These are phyloP conservation scores for Yponomeuta malinellus DNA, from an alignment of 2,888 invertebrate species.

Conservation along the genomic window DNA sequence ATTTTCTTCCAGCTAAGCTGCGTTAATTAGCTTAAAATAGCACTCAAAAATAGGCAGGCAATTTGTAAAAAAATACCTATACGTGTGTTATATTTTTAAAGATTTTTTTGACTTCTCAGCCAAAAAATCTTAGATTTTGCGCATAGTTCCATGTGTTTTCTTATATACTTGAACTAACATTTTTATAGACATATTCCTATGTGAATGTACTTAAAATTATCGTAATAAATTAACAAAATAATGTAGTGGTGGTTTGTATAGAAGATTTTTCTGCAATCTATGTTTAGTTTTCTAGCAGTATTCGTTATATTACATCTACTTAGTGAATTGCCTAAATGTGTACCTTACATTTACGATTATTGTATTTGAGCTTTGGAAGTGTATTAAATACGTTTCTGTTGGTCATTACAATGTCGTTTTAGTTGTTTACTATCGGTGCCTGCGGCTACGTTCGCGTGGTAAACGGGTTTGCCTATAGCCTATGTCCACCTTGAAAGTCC, in stretches of 20 bases:
- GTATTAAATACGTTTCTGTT: constrained; percentile 41
- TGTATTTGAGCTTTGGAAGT: constrained; percentile 28
- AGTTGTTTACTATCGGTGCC: not conserved
- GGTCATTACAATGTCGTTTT: not conserved
- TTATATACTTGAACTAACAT: not conserved
- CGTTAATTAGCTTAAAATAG: too few relatives aligned
- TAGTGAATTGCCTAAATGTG: not conserved
- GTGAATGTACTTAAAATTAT: constrained; percentile 6
- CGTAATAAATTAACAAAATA: not conserved
- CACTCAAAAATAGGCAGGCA: too few relatives aligned
- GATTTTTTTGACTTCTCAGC: too few relatives aligned
- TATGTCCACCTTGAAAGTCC: too few relatives aligned
- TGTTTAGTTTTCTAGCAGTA: constrained; percentile 14
- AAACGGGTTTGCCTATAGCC: too few relatives aligned
- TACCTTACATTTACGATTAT: constrained; percentile 23
- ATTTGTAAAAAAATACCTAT: too few relatives aligned
- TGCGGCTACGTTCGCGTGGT: too few relatives aligned
- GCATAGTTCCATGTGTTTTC: constrained; percentile 1
- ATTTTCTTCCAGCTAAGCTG: too few relatives aligned
- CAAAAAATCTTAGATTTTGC: not conserved
- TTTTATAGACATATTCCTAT: not conserved
- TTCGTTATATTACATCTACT: not conserved
- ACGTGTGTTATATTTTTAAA: too few relatives aligned
- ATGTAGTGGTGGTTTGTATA: constrained; percentile 1
- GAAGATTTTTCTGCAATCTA: not conserved